These are phyloP conservation scores for Scyliorhinus canicula DNA, from an alignment of 2,797 vertebrate species.

Conservation along the genomic window DNA sequence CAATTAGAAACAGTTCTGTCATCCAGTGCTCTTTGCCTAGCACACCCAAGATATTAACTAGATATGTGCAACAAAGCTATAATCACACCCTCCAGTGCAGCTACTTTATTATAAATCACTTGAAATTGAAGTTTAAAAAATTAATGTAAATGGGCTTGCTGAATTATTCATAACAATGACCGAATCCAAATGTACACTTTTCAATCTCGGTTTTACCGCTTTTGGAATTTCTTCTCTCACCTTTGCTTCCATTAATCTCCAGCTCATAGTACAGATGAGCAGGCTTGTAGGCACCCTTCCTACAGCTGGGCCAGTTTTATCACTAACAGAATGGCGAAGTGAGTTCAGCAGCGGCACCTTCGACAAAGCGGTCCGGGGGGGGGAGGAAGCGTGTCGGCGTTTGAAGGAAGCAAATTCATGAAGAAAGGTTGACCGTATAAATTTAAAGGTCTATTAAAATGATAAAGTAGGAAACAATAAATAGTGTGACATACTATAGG, in stretches of 20 bases:
- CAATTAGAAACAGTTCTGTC: slow-evolving; percentile 21
- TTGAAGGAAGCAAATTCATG: not conserved
- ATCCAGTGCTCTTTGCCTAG: not conserved
- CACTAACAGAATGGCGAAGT: not conserved
- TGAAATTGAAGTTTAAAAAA: slow-evolving; percentile 37
- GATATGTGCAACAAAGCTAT: slow-evolving; percentile 1
- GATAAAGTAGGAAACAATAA: slow-evolving; percentile 27
- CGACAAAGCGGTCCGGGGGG: too few relatives aligned
- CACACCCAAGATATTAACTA: slow-evolving; percentile 32
- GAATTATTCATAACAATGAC: slow-evolving; percentile 34
- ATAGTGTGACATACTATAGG: not conserved
- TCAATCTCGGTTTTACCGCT: not conserved
- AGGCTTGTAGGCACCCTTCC: too few relatives aligned
- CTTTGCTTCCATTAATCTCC: slow-evolving; percentile 11
- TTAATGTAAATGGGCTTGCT: slow-evolving; percentile 28
- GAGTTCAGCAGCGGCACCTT: not conserved
- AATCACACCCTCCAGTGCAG: slow-evolving; percentile 28
- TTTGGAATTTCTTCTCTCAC: slow-evolving; percentile 8
- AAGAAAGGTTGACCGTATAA: not conserved
- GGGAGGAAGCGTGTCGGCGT: not conserved
- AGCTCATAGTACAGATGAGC: not conserved
- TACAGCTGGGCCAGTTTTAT: not conserved
- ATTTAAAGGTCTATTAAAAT: slow-evolving; percentile 31
- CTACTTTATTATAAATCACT: slow-evolving; percentile 38
- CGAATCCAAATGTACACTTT: slow-evolving; percentile 22